Conservation (phyloP, 2,113 vertebrate genomes). For the Sander vitreus region DNA sequence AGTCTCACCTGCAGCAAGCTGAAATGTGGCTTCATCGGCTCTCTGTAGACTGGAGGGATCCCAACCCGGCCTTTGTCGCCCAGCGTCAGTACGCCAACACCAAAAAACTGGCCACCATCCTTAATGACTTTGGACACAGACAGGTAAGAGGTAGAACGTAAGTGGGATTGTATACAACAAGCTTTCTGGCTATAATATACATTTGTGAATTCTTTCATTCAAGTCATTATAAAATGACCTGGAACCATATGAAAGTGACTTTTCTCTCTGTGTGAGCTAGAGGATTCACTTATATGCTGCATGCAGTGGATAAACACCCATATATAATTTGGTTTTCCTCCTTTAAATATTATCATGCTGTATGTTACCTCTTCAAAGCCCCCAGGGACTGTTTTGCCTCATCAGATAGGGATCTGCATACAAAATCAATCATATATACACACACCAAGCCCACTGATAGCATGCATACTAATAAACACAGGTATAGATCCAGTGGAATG, state of each 20-base stretch:
- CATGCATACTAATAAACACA: conserved; percentile 47
- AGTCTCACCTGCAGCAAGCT: conserved; percentile 88
- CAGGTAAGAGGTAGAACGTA: conserved; percentile 82
- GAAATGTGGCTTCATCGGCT: conserved; percentile 92
- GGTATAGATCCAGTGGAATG: conserved; percentile 22
- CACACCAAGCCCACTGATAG: conserved; percentile 16
- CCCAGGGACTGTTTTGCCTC: conserved; percentile 33
- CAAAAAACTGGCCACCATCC: conserved; percentile 91
- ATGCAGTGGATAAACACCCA: conserved; percentile 26
- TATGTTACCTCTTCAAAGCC: conserved; percentile 37
- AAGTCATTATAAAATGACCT: not conserved
- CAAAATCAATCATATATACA: conserved; percentile 47
- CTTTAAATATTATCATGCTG: conserved; percentile 34
- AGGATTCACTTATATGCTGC: conserved; percentile 4
- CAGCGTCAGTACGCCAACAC: conserved; percentile 85
- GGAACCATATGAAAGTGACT: not conserved
- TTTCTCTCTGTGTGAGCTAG: not conserved
- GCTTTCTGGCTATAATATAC: not conserved
- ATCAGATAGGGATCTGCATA: conserved; percentile 62
- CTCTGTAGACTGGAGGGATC: conserved; percentile 94
- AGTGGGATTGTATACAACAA: not conserved
- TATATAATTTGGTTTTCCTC: conserved; percentile 34
- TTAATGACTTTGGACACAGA: conserved; percentile 94
- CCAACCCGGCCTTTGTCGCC: conserved; percentile 87
- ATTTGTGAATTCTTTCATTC: not conserved